Conservation (phyloP, 2,797 vertebrate genomes). For the Channallabes apus region DNA sequence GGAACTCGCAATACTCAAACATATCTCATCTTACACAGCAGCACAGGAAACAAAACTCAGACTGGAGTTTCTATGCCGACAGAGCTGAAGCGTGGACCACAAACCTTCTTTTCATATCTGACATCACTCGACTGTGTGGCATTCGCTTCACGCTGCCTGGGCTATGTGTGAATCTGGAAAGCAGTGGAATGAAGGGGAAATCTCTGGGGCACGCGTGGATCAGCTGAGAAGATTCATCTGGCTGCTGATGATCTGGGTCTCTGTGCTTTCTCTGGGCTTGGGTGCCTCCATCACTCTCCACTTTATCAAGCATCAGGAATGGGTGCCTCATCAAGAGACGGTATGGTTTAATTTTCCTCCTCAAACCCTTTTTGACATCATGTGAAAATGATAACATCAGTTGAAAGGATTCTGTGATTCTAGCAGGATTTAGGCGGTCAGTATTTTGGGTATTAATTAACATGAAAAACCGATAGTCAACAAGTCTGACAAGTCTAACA, state of each 20-base stretch:
- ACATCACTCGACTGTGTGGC: background rate
- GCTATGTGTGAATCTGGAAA: slow-evolving; percentile 35
- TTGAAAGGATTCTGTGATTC: too few relatives aligned
- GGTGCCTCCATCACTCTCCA: slow-evolving; percentile 57
- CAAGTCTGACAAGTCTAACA: too few relatives aligned
- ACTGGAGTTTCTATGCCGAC: background rate
- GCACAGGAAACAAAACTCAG: slow-evolving; percentile 24
- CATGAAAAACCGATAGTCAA: too few relatives aligned
- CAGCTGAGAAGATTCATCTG: slow-evolving; percentile 53
- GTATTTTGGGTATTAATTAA: background rate
- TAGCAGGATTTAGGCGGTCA: background rate
- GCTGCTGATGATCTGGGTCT: slow-evolving; percentile 67
- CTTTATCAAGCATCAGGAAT: slow-evolving; percentile 50
- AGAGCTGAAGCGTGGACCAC: slow-evolving; percentile 5
- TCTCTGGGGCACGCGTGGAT: background rate
- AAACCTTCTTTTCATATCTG: background rate
- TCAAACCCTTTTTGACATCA: background rate
- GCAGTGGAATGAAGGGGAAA: slow-evolving; percentile 17
- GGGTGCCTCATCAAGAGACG: background rate
- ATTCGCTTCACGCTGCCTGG: background rate
- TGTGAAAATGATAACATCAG: background rate
- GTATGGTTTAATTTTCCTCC: background rate
- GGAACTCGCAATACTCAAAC: background rate
- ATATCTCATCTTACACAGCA: background rate
- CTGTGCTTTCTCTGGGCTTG: slow-evolving; percentile 65